Evolutionary conservation across 2,113 vertebrate genomes (phyloP).

Genomic region (Zapornia atra): DNA sequence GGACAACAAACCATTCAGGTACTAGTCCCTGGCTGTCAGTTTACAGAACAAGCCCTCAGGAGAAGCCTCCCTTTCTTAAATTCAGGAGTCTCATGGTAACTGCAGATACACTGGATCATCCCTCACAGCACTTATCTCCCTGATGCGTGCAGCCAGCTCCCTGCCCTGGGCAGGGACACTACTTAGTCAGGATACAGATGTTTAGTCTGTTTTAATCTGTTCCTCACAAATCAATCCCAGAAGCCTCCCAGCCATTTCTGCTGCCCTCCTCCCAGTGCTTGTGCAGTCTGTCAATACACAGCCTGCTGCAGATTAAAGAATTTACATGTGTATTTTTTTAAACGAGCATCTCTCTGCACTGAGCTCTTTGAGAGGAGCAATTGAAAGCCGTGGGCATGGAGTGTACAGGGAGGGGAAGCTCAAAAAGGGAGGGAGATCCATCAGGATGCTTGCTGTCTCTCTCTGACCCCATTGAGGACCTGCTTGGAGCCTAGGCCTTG

Average conservation of each 20-base stretch:
- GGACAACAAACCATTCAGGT: not conserved
- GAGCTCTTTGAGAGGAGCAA: not conserved
- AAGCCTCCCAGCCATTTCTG: not conserved
- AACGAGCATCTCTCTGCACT: not conserved
- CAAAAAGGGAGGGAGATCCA: not conserved
- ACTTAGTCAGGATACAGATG: not conserved
- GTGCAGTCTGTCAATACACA: not conserved
- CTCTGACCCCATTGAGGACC: constrained; percentile 12
- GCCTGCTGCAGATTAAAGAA: not conserved
- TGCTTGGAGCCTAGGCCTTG: not conserved
- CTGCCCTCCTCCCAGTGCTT: not conserved
- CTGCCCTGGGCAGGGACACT: not conserved
- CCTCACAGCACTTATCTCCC: not conserved
- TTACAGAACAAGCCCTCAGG: not conserved
- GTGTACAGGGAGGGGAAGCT: not conserved
- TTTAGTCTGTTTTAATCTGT: constrained; percentile 10
- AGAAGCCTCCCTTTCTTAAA: not conserved
- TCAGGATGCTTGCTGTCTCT: not conserved
- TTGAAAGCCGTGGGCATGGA: not conserved
- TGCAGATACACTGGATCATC: not conserved
- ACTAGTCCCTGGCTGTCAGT: not conserved
- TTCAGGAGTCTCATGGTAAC: not conserved
- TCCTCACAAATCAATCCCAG: constrained; percentile 8
- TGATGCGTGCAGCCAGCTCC: not conserved
- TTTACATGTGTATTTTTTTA: not conserved